Evolutionary conservation across 2,797 vertebrate species (phyloP).

Genomic region (Meda fulgida): DNA sequence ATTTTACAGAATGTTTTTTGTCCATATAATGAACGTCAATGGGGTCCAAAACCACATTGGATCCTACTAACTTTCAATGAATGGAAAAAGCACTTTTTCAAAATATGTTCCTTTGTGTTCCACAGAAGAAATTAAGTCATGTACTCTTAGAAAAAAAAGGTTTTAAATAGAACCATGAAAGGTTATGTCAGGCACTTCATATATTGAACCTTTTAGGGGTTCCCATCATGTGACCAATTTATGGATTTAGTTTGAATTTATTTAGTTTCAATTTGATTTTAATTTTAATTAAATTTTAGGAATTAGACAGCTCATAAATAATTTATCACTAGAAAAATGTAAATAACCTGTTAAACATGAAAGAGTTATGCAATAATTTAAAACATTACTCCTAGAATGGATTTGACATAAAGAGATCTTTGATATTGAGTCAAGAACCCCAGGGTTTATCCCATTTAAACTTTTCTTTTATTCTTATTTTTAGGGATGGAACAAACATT

Average conservation of each 20-base stretch:
- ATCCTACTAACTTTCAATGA: background rate
- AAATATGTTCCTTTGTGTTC: background rate
- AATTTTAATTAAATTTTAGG: background rate
- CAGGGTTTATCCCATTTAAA: background rate
- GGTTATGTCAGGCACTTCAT: background rate
- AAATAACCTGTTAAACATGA: background rate
- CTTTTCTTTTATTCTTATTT: background rate
- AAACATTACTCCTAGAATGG: background rate
- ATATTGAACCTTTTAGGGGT: background rate
- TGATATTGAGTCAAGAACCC: background rate
- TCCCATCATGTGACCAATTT: background rate
- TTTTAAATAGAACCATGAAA: background rate
- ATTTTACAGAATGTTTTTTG: background rate
- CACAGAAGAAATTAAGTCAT: background rate
- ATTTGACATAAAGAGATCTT: background rate
- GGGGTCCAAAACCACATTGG: background rate
- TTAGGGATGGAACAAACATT: background rate
- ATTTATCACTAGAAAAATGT: background rate
- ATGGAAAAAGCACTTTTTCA: background rate
- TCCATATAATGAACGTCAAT: background rate
- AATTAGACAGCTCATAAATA: background rate
- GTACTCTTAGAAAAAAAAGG: background rate
- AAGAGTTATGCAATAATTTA: too few species aligned
- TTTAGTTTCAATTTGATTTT: too few species aligned
- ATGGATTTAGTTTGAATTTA: background rate